Conservation (phyloP, 2,888 invertebrate genomes). For the Subacronicta megacephala region DNA sequence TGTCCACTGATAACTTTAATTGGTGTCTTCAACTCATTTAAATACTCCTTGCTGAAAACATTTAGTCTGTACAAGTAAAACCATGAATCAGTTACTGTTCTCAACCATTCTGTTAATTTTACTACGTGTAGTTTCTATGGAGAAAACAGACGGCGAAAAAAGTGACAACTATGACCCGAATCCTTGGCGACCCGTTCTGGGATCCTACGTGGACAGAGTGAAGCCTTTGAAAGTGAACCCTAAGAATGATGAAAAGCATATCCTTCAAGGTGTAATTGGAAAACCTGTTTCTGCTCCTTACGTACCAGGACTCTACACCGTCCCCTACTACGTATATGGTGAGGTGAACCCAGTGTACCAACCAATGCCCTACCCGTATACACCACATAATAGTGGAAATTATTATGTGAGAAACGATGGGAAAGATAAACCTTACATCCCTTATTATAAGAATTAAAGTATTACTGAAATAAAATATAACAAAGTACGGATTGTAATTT, state of each 20-base stretch:
- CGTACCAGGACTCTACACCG: constrained; percentile 63
- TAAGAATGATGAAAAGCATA: constrained; percentile 66
- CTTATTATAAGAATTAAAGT: constrained; percentile 48
- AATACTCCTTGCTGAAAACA: constrained; percentile 11
- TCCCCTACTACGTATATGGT: constrained; percentile 66
- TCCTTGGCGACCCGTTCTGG: constrained; percentile 63
- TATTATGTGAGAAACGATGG: constrained; percentile 63
- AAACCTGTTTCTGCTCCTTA: constrained; percentile 60
- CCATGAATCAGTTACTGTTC: constrained; percentile 36
- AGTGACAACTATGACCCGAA: constrained; percentile 40
- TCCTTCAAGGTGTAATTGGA: constrained; percentile 47
- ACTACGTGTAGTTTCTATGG: constrained; percentile 18
- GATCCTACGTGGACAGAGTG: constrained; percentile 59
- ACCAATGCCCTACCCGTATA: constrained; percentile 54
- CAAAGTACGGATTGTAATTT: no score
- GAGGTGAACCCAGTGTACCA: constrained; percentile 54
- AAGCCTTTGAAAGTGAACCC: constrained; percentile 64
- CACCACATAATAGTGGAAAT: constrained; percentile 47
- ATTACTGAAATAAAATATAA: not conserved
- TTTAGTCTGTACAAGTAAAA: constrained; percentile 7
- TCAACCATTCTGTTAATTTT: constrained; percentile 32
- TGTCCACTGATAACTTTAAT: constrained; percentile 63
- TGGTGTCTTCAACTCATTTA: constrained; percentile 31
- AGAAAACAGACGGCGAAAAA: constrained; percentile 27
- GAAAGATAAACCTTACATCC: constrained; percentile 60